phyloP scores from a whole-genome alignment of 2,113 vertebrate species.

The Cinclus mexicanus region DNA sequence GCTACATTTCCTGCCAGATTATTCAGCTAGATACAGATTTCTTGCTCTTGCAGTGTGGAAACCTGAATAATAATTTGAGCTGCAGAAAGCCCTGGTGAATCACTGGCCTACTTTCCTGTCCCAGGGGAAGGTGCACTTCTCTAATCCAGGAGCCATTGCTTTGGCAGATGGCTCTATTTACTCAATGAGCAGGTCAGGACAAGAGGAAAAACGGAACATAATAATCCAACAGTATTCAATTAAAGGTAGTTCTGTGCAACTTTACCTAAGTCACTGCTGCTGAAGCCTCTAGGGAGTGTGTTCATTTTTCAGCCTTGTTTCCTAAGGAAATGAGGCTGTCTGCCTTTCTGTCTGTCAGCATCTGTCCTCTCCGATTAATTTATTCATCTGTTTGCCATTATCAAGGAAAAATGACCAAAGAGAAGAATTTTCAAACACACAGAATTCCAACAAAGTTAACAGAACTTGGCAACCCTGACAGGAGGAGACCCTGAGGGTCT shows the following conservation, averaged over 20 bases:
- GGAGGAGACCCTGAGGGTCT: neutral
- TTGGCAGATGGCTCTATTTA: slow-evolving; percentile 62
- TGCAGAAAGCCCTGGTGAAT: slow-evolving; percentile 48
- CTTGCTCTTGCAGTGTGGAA: slow-evolving; percentile 29
- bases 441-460: neutral
- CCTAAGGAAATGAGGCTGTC: slow-evolving; percentile 50
- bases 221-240: slow-evolving; percentile 61
- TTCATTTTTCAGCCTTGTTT: slow-evolving; percentile 44
- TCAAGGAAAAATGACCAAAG: neutral
- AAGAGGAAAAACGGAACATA: slow-evolving; percentile 38
- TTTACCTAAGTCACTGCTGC: slow-evolving; percentile 38
- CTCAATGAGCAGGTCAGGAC: slow-evolving; percentile 51
- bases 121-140: slow-evolving; percentile 24
- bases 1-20: slow-evolving; percentile 32
- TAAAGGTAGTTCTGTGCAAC: slow-evolving; percentile 39
- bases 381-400: neutral
- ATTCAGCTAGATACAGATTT: slow-evolving; percentile 24
- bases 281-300: neutral
- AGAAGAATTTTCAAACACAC: neutral
- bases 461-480: neutral
- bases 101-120: slow-evolving; percentile 49
- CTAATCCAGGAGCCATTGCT: slow-evolving; percentile 50
- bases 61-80: slow-evolving; percentile 49
- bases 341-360: slow-evolving; percentile 20
- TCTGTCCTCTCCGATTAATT: neutral